Evolutionary conservation across 30 jellyfish, hydroid and myxozoan species (phyloP).

Genomic region (Aurelia coerulea): DNA sequence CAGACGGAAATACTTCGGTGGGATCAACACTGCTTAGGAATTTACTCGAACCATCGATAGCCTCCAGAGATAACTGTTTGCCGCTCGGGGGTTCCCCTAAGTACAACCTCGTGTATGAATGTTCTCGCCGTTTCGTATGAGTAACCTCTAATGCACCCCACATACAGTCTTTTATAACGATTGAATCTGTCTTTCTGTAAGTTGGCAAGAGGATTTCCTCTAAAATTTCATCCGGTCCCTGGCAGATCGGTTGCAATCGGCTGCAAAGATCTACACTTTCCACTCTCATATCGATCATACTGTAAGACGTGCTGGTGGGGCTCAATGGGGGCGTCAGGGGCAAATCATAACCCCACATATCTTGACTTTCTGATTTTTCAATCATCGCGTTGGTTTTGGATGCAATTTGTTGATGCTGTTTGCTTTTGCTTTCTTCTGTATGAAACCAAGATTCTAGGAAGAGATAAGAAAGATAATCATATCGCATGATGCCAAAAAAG

Average conservation of each 20-base stretch:
- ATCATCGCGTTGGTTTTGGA: constrained; percentile 25
- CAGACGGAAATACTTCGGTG: constrained; percentile 64
- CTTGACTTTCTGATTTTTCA: constrained; percentile 45
- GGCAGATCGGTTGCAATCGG: constrained; percentile 27
- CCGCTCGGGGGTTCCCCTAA: constrained; percentile 69
- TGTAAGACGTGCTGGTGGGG: constrained; percentile 19
- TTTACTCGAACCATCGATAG: constrained; percentile 17
- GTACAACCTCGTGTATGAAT: constrained; percentile 49
- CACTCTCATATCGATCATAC: constrained; percentile 4
- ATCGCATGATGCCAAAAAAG: no score
- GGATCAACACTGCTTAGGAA: constrained; percentile 64
- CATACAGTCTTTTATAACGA: constrained; percentile 68
- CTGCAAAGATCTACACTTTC: constrained; percentile 7
- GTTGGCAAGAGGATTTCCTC: constrained; percentile 21
- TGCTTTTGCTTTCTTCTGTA: no score
- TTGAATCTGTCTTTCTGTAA: constrained; percentile 41
- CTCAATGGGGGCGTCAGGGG: constrained; percentile 71
- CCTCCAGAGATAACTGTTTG: background rate
- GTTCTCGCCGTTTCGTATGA: constrained; percentile 35
- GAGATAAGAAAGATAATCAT: no score
- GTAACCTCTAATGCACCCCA: constrained; percentile 53
- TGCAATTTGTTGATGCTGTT: no score
- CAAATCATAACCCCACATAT: constrained; percentile 32
- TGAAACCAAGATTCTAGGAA: no score
- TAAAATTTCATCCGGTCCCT: background rate